phyloP scores from a whole-genome alignment of 1,140 invertebrate species.

The Proales similis region DNA sequence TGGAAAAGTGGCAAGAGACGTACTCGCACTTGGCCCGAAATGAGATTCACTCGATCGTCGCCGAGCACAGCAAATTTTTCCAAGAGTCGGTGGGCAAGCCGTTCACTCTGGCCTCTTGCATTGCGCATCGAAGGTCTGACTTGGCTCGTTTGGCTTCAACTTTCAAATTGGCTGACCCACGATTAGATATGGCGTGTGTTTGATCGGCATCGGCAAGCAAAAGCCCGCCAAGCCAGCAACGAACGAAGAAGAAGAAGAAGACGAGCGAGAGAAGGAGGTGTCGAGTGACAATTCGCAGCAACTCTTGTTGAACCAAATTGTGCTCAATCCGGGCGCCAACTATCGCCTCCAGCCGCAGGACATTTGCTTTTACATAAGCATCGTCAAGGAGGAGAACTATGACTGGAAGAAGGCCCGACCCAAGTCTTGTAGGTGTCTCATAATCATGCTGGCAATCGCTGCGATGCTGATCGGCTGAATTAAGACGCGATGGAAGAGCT shows the following conservation, averaged over 20 bases:
- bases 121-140: slow-evolving; percentile 29
- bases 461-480: not conserved
- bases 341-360: slow-evolving; percentile 17
- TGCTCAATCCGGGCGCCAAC: slow-evolving; percentile 25
- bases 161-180: not conserved
- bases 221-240: not conserved
- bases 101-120: slow-evolving; percentile 5
- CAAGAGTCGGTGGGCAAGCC: slow-evolving; percentile 33
- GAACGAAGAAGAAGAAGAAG: not conserved
- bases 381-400: slow-evolving; percentile 35
- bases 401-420: slow-evolving; percentile 21
- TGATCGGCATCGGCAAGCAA: not conserved
- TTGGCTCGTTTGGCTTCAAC: not conserved
- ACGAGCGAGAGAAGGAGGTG: too few species aligned
- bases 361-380: slow-evolving; percentile 35
- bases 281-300: too few species aligned
- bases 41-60: slow-evolving; percentile 34
- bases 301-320: slow-evolving; percentile 20
- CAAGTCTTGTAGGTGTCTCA: slow-evolving; percentile 21
- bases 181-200: slow-evolving; percentile 10
- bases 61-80: slow-evolving; percentile 34
- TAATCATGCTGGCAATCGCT: slow-evolving; percentile 14
- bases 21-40: slow-evolving; percentile 31
- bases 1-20: slow-evolving; percentile 30
- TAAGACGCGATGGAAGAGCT: slow-evolving; percentile 36